A percentile compares a stretch with the other conserved stretches of the same genome.
phyloP scores from a whole-genome alignment of 2,888 invertebrate species.

The Mechanitis messenoides region DNA sequence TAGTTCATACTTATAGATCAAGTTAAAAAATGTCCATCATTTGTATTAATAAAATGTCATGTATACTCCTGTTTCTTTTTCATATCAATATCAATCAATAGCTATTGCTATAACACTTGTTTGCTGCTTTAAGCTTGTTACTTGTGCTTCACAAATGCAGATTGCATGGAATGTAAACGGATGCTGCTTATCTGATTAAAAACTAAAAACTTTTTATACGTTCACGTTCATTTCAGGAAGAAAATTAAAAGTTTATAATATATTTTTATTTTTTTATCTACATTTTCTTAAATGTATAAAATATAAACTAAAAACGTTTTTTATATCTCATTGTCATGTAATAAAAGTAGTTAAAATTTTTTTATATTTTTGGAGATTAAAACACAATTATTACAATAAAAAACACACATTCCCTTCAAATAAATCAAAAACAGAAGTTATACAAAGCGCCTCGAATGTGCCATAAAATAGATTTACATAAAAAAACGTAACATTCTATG shows the following conservation, averaged over 20 bases:
- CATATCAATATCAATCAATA: background rate
- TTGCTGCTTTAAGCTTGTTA: conserved; percentile 9
- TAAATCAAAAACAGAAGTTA: conserved; percentile 1
- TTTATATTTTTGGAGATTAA: no score
- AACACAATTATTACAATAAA: no score
- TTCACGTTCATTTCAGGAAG: conserved; percentile 19
- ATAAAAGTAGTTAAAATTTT: no score
- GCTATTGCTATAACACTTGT: conserved; percentile 1
- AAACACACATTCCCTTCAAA: background rate
- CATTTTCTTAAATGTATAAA: no score
- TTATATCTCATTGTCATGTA: no score
- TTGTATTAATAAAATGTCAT: no score
- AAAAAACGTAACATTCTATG: conserved; percentile 11
- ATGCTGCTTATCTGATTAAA: conserved; percentile 28
- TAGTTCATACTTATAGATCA: no score
- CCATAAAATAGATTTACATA: conserved; percentile 12
- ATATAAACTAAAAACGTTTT: no score
- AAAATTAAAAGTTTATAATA: conserved; percentile 15
- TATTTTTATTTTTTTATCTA: background rate
- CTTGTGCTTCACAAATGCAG: conserved; percentile 19
- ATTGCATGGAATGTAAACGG: conserved; percentile 26
- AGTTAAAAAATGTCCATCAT: no score
- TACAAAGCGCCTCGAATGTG: conserved; percentile 3
- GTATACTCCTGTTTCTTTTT: no score
- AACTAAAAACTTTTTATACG: conserved; percentile 22